A percentile compares a stretch with the other conserved stretches of the same genome.
These are phyloP conservation scores for Zalophus californianus DNA, from an alignment of 2,797 vertebrate genomes.

Conservation along the genomic window DNA sequence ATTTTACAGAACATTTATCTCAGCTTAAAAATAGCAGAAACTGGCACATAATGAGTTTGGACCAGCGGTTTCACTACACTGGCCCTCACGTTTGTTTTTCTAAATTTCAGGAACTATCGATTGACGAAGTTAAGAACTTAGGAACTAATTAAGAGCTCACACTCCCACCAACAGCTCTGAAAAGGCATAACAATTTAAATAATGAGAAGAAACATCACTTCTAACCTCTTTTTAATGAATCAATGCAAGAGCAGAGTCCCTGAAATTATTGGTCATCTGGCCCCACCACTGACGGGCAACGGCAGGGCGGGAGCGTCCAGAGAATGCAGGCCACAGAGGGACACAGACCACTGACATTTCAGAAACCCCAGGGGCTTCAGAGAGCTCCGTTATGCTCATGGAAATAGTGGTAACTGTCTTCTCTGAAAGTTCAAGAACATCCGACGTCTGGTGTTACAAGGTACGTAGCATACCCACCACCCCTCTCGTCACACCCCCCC, in stretches of 20 bases:
- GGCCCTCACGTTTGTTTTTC: neutral
- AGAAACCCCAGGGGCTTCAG: no score
- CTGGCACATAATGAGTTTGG: neutral
- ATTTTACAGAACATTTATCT: neutral
- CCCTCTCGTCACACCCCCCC: neutral
- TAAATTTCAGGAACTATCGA: neutral
- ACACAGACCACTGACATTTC: neutral
- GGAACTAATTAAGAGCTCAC: neutral
- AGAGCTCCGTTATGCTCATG: neutral
- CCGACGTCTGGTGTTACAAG: no score
- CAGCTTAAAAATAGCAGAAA: neutral
- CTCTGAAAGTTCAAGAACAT: neutral
- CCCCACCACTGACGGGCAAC: neutral
- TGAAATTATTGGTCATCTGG: neutral
- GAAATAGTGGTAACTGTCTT: neutral
- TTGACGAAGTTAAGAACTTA: neutral
- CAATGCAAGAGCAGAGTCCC: neutral
- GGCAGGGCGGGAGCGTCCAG: neutral
- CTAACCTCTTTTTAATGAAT: neutral
- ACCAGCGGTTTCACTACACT: neutral
- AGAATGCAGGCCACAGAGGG: no score
- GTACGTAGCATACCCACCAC: neutral
- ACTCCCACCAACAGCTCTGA: neutral
- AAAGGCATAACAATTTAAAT: neutral
- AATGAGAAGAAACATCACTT: neutral